These are phyloP conservation scores for Amaurobius ferox DNA, from an alignment of 2,888 invertebrate species.

Conservation along the genomic window DNA sequence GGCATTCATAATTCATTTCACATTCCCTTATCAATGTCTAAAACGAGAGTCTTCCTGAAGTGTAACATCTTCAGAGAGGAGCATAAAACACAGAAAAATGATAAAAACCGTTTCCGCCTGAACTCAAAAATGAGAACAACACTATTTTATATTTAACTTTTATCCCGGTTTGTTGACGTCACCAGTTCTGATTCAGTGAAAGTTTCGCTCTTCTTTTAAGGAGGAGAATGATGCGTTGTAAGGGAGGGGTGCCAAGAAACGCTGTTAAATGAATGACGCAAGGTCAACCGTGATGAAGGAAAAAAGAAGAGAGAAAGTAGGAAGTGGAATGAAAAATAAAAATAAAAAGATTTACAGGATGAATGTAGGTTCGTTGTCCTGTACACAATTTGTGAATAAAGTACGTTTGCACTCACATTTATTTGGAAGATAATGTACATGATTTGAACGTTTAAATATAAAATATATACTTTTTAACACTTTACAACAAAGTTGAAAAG, in stretches of 20 bases:
- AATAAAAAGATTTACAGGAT: background rate
- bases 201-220: background rate
- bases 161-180: background rate
- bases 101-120: background rate
- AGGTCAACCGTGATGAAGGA: background rate
- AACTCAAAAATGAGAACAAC: background rate
- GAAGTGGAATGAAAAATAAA: background rate
- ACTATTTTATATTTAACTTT: conserved; percentile 10
- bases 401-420: too few species aligned
- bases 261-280: conserved; percentile 9
- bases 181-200: background rate
- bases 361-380: background rate
- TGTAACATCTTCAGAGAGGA: too few species aligned
- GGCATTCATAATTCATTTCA: too few species aligned
- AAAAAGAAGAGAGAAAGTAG: background rate
- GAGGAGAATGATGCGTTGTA: background rate
- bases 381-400: too few species aligned
- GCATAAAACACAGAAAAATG: background rate
- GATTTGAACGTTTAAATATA: too few species aligned
- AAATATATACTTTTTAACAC: too few species aligned
- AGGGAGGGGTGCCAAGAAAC: background rate
- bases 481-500: too few species aligned
- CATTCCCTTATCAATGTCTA: too few species aligned
- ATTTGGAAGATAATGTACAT: too few species aligned
- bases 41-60: too few species aligned